These are phyloP conservation scores for Chelmon rostratus DNA, from an alignment of 2,797 vertebrate species.

Conservation along the genomic window DNA sequence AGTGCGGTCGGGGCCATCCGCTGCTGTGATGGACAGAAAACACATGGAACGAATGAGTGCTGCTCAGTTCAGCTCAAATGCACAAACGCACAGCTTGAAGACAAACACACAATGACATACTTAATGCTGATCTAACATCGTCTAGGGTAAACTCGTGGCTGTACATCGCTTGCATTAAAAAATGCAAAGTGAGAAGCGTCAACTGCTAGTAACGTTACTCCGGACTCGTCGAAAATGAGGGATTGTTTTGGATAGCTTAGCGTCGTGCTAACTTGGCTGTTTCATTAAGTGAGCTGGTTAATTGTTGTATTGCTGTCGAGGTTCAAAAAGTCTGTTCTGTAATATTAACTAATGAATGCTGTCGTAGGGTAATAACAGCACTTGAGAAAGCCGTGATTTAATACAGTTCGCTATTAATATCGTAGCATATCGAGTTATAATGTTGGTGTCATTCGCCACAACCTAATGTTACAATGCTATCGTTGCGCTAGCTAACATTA, in stretches of 20 bases:
- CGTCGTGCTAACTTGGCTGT: conserved; percentile 43
- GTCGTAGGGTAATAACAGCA: neutral
- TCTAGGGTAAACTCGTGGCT: neutral
- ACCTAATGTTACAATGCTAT: conserved; percentile 21
- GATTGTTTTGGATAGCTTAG: conserved; percentile 48
- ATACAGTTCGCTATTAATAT: neutral
- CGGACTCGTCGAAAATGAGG: neutral
- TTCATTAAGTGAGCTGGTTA: neutral
- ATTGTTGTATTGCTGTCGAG: neutral
- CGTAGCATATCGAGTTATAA: neutral
- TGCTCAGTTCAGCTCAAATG: neutral
- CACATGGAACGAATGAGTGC: conserved; percentile 4
- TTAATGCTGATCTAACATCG: neutral
- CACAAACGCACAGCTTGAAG: neutral
- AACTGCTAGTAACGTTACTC: no score
- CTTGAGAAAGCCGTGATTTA: rapidly evolving
- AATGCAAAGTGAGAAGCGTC: neutral
- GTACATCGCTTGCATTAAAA: no score
- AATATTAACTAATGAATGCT: neutral
- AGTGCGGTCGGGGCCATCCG: conserved; percentile 72
- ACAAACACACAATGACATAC: neutral
- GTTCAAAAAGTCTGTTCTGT: neutral
- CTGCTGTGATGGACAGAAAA: conserved; percentile 44
- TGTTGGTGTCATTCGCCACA: neutral
- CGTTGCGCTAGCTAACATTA: conserved; percentile 33